Base-by-base conservation (phyloP, 2,888 invertebrate genomes). In the Oscheius sp. region DNA sequence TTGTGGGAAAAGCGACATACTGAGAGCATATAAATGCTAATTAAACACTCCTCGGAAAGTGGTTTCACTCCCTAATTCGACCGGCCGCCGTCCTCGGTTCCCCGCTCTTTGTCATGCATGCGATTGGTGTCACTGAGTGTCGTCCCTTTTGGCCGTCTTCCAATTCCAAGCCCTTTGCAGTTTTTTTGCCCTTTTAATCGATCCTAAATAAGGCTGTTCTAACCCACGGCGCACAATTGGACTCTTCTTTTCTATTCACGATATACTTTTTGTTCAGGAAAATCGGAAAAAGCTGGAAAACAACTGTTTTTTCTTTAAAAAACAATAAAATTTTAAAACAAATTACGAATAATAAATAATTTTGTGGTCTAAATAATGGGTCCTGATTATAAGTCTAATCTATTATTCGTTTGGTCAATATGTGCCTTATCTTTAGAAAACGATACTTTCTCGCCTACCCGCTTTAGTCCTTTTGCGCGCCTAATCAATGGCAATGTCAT, bases 401-500 rank as follows among this genome's bases (percentile, higher is more conserved):
- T 46, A 12, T 46, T 20, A 46, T 46, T 12, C 20, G 6, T 17
- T 17, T 15, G 23, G 23, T 50, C 23, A 23, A 20, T 50, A 3
- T 20, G 6, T 15, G 15, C 15, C 6, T 46, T 46, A 17, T 46
- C 6, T 46, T 46, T 20, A 20, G 25, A n/a, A 10, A 37, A 52
- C n/a, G 57, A 37, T 57, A 37, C 57, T 10, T 37, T 34, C 25
- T 23, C 57, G 34, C 15, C 34, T 42, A 58, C 39, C 8, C 31
- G 4, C 33, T 39, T 58, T 58, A 58, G 58, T 37, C 17, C 58
- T 37, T 48, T 37, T 58, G 58, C 58, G 39, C 58, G 42, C 27
- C 31, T 61, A 61, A 61, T 61, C 61, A 42, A 61, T 61, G 61
- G 23, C 45, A 61, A 61, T 61, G 42, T 45, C 61, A 61, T 61